Conservation (phyloP, 2,797 vertebrate genomes). For the Trichosurus vulpecula region DNA sequence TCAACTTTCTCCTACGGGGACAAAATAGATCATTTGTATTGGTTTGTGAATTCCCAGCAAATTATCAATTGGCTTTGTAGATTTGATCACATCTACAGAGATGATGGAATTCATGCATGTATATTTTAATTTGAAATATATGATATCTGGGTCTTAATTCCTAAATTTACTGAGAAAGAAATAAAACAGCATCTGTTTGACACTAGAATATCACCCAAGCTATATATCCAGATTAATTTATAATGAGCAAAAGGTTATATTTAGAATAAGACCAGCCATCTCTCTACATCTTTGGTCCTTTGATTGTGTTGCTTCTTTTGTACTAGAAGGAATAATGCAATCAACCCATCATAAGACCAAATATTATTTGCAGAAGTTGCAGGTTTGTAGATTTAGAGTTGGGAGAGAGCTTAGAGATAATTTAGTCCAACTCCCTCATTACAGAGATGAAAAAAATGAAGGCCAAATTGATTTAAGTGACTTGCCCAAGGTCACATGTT, state of each 20-base stretch:
- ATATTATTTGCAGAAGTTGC: neutral
- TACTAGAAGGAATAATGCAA: neutral
- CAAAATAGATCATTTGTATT: conserved; percentile 41
- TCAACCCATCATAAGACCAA: neutral
- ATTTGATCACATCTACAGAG: neutral
- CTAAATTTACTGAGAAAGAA: conserved; percentile 18
- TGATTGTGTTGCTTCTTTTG: conserved; percentile 9
- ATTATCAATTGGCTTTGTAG: neutral
- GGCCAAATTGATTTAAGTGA: neutral
- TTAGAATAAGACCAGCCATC: neutral
- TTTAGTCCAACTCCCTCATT: neutral
- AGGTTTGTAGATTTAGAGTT: neutral
- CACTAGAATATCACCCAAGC: conserved; percentile 15
- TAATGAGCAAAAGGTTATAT: neutral
- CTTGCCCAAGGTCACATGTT: neutral
- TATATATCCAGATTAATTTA: neutral
- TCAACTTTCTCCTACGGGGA: conserved; percentile 36
- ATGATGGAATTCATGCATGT: neutral
- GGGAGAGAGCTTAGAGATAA: neutral
- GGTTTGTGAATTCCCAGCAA: conserved; percentile 1
- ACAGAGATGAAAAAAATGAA: conserved; percentile 20
- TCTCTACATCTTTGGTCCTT: conserved; percentile 9
- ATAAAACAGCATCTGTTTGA: conserved; percentile 22
- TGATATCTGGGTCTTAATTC: neutral
- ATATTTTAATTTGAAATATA: neutral